phyloP scores from a whole-genome alignment of 2,797 vertebrate genomes.

The Bovichtus diacanthus region DNA sequence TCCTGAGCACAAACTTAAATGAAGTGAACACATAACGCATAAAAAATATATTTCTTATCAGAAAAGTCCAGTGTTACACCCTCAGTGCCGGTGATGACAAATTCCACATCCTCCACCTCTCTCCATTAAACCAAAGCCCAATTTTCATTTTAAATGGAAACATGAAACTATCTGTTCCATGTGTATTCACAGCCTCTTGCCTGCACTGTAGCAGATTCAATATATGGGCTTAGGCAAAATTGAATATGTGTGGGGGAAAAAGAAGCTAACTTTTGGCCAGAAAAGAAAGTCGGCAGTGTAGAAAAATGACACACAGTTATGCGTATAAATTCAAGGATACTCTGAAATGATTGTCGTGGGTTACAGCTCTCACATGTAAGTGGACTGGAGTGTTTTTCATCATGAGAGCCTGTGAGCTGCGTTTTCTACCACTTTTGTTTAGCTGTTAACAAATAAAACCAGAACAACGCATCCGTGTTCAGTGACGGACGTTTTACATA shows the following conservation, averaged over 20 bases:
- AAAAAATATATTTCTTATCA: not conserved
- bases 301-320: slow-evolving; percentile 34
- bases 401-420: slow-evolving; percentile 12
- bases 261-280: slow-evolving; percentile 26
- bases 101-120: slow-evolving; percentile 31
- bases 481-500: slow-evolving; percentile 2
- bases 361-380: slow-evolving; percentile 17
- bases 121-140: slow-evolving; percentile 27
- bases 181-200: slow-evolving; percentile 17
- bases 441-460: slow-evolving; percentile 15
- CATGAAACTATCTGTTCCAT: slow-evolving; percentile 35
- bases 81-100: slow-evolving; percentile 30
- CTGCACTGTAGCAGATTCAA: slow-evolving; percentile 25
- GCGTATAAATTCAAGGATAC: slow-evolving; percentile 33
- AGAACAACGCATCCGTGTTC: slow-evolving; percentile 3
- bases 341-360: slow-evolving; percentile 34
- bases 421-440: slow-evolving; percentile 22
- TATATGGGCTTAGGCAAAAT: slow-evolving; percentile 34
- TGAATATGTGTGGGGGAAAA: not conserved
- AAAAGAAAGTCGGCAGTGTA: slow-evolving; percentile 27
- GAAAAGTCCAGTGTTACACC: slow-evolving; percentile 5
- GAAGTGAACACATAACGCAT: not conserved
- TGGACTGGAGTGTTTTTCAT: slow-evolving; percentile 26
- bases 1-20: slow-evolving; percentile 15
- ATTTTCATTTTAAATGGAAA: slow-evolving; percentile 32